These are phyloP conservation scores for Synaphobranchus kaupii DNA, from an alignment of 2,797 vertebrate genomes.

Conservation along the genomic window DNA sequence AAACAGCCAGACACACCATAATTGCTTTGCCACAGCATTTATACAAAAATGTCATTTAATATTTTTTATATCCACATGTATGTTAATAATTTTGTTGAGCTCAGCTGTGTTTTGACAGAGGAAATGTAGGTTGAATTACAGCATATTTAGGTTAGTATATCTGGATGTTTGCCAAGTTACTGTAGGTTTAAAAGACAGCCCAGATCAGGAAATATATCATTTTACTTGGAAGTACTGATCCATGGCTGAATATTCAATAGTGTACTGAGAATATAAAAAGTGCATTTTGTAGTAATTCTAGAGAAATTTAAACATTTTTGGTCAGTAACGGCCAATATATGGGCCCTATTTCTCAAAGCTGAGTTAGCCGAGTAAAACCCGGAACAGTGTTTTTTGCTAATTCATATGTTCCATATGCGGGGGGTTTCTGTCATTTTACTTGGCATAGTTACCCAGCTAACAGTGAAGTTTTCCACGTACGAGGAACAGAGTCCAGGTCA, in stretches of 20 bases:
- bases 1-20: not conserved
- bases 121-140: not conserved
- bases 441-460: too few relatives aligned
- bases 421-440: too few relatives aligned
- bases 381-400: too few relatives aligned
- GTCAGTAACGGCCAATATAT: not conserved
- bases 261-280: not conserved
- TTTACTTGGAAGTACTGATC: not conserved
- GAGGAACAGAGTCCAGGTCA: too few relatives aligned
- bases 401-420: too few relatives aligned
- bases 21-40: not conserved
- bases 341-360: too few relatives aligned
- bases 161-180: not conserved
- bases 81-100: not conserved
- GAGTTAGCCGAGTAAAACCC: too few relatives aligned
- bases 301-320: not conserved
- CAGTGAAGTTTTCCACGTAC: too few relatives aligned
- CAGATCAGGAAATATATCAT: not conserved
- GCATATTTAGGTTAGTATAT: slow-evolving; percentile 12
- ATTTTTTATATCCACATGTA: not conserved
- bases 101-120: slow-evolving; percentile 12
- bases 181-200: not conserved
- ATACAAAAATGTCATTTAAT: not conserved
- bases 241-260: not conserved
- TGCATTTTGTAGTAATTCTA: not conserved